Conservation (phyloP, 2,888 invertebrate genomes). For the Hoplodrina ambigua region DNA sequence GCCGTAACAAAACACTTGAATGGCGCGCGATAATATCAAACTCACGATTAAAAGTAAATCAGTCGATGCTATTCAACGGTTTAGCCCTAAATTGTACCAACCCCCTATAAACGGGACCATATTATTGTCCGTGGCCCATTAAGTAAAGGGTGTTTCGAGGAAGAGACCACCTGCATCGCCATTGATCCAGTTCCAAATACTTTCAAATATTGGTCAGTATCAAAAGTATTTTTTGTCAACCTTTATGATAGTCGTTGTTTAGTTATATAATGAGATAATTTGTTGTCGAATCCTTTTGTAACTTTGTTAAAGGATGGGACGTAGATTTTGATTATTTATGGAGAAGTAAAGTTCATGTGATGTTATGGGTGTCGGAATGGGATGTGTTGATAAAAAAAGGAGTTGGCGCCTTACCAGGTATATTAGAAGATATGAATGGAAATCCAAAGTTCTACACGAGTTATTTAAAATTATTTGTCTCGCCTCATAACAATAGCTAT, state of each 20-base stretch:
- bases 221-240: slow-evolving; percentile 66
- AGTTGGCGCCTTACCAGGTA: slow-evolving; percentile 41
- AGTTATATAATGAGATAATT: slow-evolving; percentile 81
- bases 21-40: slow-evolving; percentile 82
- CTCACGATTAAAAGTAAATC: slow-evolving; percentile 88
- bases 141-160: slow-evolving; percentile 83
- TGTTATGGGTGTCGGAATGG: slow-evolving; percentile 22
- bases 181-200: slow-evolving; percentile 80
- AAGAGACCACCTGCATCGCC: slow-evolving; percentile 86
- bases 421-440: slow-evolving; percentile 3
- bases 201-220: slow-evolving; percentile 77
- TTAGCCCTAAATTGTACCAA: slow-evolving; percentile 80
- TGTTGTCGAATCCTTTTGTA: slow-evolving; percentile 77
- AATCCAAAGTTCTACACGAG: neutral
- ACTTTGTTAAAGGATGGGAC: slow-evolving; percentile 59
- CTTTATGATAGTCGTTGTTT: slow-evolving; percentile 71
- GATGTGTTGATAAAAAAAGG: slow-evolving; percentile 28
- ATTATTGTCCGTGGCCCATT: slow-evolving; percentile 76
- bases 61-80: slow-evolving; percentile 79
- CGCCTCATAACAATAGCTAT: slow-evolving; percentile 2
- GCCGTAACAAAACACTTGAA: slow-evolving; percentile 84
- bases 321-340: slow-evolving; percentile 57
- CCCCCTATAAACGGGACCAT: slow-evolving; percentile 75
- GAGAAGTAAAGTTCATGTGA: slow-evolving; percentile 20
- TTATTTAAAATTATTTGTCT: slow-evolving; percentile 20